phyloP scores from a whole-genome alignment of 2,797 vertebrate species.

The Cirrhinus molitorella region DNA sequence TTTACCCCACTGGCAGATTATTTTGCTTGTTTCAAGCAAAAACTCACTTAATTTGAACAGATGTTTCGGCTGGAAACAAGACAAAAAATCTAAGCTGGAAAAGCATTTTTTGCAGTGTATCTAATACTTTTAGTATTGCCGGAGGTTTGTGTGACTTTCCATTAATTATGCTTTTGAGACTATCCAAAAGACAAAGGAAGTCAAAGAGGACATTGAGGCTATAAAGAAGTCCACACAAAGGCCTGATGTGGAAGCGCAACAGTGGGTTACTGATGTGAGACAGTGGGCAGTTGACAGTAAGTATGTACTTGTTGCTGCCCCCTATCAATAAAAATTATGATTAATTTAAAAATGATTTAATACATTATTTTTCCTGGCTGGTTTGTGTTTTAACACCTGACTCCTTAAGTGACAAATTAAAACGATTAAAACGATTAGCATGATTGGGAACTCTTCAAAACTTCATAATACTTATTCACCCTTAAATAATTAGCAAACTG shows the following conservation, averaged over 20 bases:
- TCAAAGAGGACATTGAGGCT: constrained; percentile 18
- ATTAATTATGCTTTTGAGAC: constrained; percentile 23
- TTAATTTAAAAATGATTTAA: neutral
- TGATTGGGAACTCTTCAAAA: no score
- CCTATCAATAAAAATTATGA: neutral
- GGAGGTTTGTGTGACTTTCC: neutral
- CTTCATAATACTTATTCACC: no score
- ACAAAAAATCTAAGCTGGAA: no score
- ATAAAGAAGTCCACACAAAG: neutral
- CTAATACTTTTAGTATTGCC: neutral
- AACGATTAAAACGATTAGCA: no score
- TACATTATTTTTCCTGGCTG: neutral
- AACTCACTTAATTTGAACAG: no score
- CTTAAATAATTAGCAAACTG: no score
- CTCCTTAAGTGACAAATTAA: neutral
- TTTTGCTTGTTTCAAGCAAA: no score
- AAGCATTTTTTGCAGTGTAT: no score
- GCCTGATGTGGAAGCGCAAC: constrained; percentile 14
- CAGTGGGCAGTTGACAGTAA: constrained; percentile 27
- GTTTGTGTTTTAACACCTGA: constrained; percentile 12
- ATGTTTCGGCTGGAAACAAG: no score
- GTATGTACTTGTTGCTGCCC: constrained; percentile 6
- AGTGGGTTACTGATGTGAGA: constrained; percentile 25
- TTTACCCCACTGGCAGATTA: no score
- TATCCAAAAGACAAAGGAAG: neutral